phyloP scores from a whole-genome alignment of 2,888 invertebrate species.

The Ditylenchus weischeri region DNA sequence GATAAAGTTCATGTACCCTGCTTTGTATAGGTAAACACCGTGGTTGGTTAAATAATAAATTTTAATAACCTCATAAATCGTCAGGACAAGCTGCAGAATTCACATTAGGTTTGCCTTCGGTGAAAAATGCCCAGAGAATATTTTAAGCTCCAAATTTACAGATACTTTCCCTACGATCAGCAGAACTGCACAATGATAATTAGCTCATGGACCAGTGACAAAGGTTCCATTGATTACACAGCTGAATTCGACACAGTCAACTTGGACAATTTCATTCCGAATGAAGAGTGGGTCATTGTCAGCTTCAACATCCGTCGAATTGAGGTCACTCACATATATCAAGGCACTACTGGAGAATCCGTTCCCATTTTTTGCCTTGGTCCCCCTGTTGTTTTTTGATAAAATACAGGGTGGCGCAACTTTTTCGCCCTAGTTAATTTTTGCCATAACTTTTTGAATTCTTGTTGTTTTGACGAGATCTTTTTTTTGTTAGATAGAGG shows the following conservation, averaged over 20 bases:
- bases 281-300: slow-evolving; percentile 57
- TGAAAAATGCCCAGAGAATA: not conserved
- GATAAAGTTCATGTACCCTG: slow-evolving; percentile 57
- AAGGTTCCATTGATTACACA: slow-evolving; percentile 51
- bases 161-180: slow-evolving; percentile 57
- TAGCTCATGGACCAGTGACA: slow-evolving; percentile 56
- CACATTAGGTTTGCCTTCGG: slow-evolving; percentile 42
- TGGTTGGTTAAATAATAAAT: too few relatives aligned
- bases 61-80: slow-evolving; percentile 4
- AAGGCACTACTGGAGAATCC: not conserved
- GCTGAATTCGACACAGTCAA: slow-evolving; percentile 51
- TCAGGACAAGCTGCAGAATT: slow-evolving; percentile 52
- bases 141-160: slow-evolving; percentile 19
- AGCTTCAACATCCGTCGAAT: slow-evolving; percentile 49
- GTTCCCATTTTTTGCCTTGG: not conserved
- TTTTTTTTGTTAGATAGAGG: too few relatives aligned
- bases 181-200: slow-evolving; percentile 53
- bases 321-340: slow-evolving; percentile 33
- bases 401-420: too few relatives aligned
- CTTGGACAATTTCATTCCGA: slow-evolving; percentile 54
- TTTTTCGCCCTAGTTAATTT: too few relatives aligned
- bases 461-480: too few relatives aligned
- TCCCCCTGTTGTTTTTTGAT: too few relatives aligned
- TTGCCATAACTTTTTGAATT: too few relatives aligned
- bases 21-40: slow-evolving; percentile 41